Evolutionary conservation across 2,888 invertebrate species (phyloP).

Genomic region (Gerosis bhagava): DNA sequence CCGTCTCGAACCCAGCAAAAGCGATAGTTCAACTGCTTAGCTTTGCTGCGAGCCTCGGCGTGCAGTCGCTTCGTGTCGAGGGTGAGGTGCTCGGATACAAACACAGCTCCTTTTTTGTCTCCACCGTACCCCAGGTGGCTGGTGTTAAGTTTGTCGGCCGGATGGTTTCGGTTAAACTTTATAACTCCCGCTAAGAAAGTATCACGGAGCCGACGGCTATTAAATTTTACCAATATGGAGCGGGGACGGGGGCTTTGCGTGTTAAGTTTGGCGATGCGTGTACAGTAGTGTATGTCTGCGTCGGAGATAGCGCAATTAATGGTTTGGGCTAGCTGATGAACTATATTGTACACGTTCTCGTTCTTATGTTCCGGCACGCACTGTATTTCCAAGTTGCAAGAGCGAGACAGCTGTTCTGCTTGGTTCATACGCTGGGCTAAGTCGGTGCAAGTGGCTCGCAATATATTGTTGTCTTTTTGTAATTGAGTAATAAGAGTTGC

Average conservation of each 20-base stretch:
- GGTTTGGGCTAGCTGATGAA: slow-evolving; percentile 29
- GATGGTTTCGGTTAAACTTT: neutral
- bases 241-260: slow-evolving; percentile 1
- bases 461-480: neutral
- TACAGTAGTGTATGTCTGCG: neutral
- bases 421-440: neutral
- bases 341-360: slow-evolving; percentile 30
- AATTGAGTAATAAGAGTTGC: neutral
- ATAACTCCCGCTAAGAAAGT: neutral
- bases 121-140: neutral
- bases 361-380: slow-evolving; percentile 34
- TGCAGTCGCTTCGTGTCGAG: neutral
- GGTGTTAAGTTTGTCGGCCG: neutral
- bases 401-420: slow-evolving; percentile 30
- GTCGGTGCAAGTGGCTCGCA: neutral
- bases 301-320: slow-evolving; percentile 19
- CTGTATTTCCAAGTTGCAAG: slow-evolving; percentile 33
- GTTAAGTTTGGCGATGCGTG: slow-evolving; percentile 2
- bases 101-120: neutral
- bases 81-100: slow-evolving; percentile 1
- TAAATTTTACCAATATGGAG: neutral
- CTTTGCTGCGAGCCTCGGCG: neutral
- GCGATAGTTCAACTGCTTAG: neutral
- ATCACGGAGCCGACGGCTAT: neutral
- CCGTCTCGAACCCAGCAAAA: slow-evolving; percentile 8